phyloP scores from a whole-genome alignment of 92 coral and sea anemone genomes.

The Epizoanthus fatuus region DNA sequence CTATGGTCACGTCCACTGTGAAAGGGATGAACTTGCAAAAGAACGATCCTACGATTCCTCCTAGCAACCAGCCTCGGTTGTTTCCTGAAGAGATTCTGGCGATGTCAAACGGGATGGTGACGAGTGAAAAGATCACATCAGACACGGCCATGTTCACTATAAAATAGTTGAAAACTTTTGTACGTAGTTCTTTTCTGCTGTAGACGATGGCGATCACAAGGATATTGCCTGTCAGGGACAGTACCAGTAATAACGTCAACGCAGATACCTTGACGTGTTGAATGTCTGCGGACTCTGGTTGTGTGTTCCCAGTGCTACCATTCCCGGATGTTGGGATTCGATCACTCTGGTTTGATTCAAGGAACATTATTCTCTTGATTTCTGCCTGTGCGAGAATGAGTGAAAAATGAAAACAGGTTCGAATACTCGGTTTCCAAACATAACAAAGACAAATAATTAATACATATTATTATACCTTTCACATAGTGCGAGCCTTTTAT shows the following conservation, averaged over 20 bases:
- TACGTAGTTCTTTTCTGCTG: conserved; percentile 16
- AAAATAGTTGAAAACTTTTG: neutral
- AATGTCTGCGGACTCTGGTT: no score
- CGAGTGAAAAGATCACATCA: conserved; percentile 17
- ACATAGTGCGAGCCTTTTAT: no score
- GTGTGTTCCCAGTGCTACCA: no score
- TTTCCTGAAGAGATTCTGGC: neutral
- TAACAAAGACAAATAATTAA: no score
- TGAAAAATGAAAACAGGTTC: no score
- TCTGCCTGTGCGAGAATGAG: no score
- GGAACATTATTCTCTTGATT: no score
- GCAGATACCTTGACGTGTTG: no score
- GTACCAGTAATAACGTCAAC: neutral
- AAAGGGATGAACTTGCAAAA: conserved; percentile 28
- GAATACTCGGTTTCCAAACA: no score
- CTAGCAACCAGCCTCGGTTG: conserved; percentile 3
- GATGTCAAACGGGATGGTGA: conserved; percentile 28
- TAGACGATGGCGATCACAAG: conserved; percentile 24
- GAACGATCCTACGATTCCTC: neutral
- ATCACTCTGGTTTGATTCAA: no score
- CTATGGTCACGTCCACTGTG: conserved; percentile 9
- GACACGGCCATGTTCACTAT: conserved; percentile 37
- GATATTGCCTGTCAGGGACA: conserved; percentile 18
- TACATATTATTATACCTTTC: no score
- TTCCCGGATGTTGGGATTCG: no score